Evolutionary conservation across 2,888 invertebrate genomes (phyloP), one percentile per base, ranked within the genome.

Genomic region (Xestia sexstrigata): DNA sequence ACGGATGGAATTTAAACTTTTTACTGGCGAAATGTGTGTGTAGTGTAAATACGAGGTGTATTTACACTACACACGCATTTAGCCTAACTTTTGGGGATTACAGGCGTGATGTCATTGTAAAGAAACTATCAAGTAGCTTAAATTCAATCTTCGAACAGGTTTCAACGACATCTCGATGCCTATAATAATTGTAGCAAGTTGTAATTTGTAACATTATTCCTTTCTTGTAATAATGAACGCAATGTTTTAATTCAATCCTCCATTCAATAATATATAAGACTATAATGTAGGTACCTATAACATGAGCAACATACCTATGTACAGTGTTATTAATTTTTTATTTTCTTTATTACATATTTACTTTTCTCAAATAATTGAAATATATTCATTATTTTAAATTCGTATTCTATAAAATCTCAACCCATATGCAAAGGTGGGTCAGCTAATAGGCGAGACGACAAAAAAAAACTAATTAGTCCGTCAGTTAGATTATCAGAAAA

Each of bases 31-130:
- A 13, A 26, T 55, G 13, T 0, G n/a, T n/a, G 13, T 26, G 26
- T n/a, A 0, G 0, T 55, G 13, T 55, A n/a, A 3, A 11, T 0
- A 52, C n/a, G 9, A n/a, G n/a, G n/a, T n/a, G n/a, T n/a, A n/a
- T n/a, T n/a, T n/a, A n/a, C n/a, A n/a, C n/a, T n/a, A n/a, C n/a
- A n/a, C n/a, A n/a, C n/a, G n/a, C n/a, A n/a, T n/a, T n/a, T n/a
- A n/a, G n/a, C 7, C 52, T 1, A 52, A 0, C 1, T 52, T 3
- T 52, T 52, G 1, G 55, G 1, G n/a, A 11, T n/a, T 11, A n/a
- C 55, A 55, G 11, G 55, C 55, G n/a, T 52, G n/a, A n/a, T 23
- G 1, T 5, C 13, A 55, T n/a, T 55, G 11, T 52, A 52, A 52
- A 55, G 11, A 55, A 13, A 55, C n/a, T 55, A 55, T n/a, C n/a